Conservation (phyloP, 2,113 vertebrate genomes). For the Smithornis capensis region DNA sequence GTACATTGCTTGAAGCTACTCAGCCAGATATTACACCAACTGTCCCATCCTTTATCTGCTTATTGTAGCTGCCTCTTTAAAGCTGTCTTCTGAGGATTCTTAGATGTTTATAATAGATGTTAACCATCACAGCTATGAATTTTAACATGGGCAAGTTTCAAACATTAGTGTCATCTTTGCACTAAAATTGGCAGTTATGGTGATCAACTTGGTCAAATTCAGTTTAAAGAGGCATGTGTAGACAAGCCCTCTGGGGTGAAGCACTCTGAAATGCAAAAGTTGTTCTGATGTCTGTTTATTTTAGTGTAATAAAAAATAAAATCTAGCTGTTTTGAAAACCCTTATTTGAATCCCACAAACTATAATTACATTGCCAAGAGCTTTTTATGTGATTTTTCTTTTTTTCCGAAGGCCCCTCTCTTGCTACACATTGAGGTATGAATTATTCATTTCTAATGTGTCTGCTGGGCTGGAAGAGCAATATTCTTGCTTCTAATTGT, state of each 20-base stretch:
- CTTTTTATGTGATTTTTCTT: constrained; percentile 61
- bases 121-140: background rate
- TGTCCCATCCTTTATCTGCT: constrained; percentile 20
- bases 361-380: constrained; percentile 54
- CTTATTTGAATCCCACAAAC: constrained; percentile 45
- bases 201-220: constrained; percentile 11
- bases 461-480: constrained; percentile 55
- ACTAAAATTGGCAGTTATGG: constrained; percentile 26
- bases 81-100: background rate
- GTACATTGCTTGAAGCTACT: background rate
- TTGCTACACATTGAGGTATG: constrained; percentile 60
- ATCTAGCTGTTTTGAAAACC: constrained; percentile 51
- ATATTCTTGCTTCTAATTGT: constrained; percentile 53
- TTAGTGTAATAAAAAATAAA: constrained; percentile 42
- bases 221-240: constrained; percentile 1
- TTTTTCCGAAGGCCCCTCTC: constrained; percentile 61
- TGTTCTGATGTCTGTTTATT: constrained; percentile 52
- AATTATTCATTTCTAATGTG: constrained; percentile 61
- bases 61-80: constrained; percentile 6
- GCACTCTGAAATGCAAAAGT: constrained; percentile 17
- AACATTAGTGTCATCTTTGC: constrained; percentile 6
- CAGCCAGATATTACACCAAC: background rate
- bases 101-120: background rate
- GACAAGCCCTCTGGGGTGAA: constrained; percentile 16
- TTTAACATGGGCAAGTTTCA: background rate